Evolutionary conservation across 1,140 invertebrate genomes (phyloP).

Genomic region (Hesperophylax magnus): DNA sequence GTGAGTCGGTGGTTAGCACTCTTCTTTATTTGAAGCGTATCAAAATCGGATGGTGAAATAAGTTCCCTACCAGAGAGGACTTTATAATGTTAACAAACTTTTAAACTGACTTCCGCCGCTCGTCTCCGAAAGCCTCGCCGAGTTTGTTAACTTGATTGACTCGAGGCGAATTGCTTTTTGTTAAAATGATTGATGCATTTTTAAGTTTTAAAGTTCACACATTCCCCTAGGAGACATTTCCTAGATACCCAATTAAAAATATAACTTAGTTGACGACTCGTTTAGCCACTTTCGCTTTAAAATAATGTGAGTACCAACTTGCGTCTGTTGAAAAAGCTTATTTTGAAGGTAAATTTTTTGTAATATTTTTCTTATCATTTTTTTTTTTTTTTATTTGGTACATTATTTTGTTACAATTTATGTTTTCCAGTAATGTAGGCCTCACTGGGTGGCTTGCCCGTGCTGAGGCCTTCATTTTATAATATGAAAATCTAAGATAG

Average conservation of each 20-base stretch:
- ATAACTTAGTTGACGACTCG: background rate
- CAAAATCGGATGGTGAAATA: background rate
- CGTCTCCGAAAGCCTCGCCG: background rate
- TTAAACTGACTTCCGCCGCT: slow-evolving; percentile 4
- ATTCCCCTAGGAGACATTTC: background rate
- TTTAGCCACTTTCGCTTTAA: background rate
- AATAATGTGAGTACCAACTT: background rate
- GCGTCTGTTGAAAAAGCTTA: too few relatives aligned
- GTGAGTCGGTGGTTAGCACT: background rate
- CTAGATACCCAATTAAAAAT: background rate
- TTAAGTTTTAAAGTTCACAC: slow-evolving; percentile 1
- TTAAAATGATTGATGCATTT: slow-evolving; percentile 17
- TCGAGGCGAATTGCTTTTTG: slow-evolving; percentile 24
- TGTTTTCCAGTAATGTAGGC: too few relatives aligned
- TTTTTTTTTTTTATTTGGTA: too few relatives aligned
- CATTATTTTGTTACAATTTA: too few relatives aligned
- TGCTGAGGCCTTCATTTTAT: too few relatives aligned
- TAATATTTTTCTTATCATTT: too few relatives aligned
- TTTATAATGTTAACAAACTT: slow-evolving; percentile 19
- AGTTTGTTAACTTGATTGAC: slow-evolving; percentile 22
- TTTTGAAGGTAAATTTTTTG: too few relatives aligned
- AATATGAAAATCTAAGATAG: too few relatives aligned
- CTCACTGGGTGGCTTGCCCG: too few relatives aligned
- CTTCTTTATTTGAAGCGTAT: background rate
- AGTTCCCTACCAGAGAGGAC: background rate